Evolutionary conservation across 2,888 invertebrate species (phyloP).

Genomic region (Lochmaea crataegi): DNA sequence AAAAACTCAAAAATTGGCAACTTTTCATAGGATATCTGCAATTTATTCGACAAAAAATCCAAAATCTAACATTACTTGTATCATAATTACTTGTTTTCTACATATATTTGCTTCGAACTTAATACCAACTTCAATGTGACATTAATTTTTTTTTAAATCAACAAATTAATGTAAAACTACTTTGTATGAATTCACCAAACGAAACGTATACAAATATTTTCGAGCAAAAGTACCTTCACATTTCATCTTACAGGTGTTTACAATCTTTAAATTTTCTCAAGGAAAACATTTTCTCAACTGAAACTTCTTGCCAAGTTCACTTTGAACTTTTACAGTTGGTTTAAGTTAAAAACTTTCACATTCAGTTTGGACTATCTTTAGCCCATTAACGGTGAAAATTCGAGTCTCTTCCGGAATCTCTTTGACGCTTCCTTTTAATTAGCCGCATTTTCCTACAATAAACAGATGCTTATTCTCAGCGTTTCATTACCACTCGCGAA

Average conservation of each 20-base stretch:
- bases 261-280: conserved; percentile 29
- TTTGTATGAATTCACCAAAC: background rate
- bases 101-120: background rate
- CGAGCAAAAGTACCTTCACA: background rate
- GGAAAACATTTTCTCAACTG: conserved; percentile 34
- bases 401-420: conserved; percentile 25
- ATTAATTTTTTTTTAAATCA: background rate
- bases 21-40: too few relatives aligned
- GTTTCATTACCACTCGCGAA: background rate
- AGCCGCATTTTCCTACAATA: conserved; percentile 31
- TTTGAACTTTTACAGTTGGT: conserved; percentile 37
- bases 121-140: too few relatives aligned
- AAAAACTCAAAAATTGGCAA: too few relatives aligned
- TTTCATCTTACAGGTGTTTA: conserved; percentile 29
- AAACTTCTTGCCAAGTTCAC: conserved; percentile 36
- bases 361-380: conserved; percentile 43
- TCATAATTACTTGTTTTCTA: too few relatives aligned
- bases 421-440: conserved; percentile 36
- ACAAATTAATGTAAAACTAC: background rate
- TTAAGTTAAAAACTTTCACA: conserved; percentile 39
- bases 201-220: background rate
- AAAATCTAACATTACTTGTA: too few relatives aligned
- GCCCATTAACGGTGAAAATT: conserved; percentile 42
- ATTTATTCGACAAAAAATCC: too few relatives aligned
- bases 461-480: background rate